Conservation (phyloP, 1,140 invertebrate species). For the Anagrus nilaparvatae region DNA sequence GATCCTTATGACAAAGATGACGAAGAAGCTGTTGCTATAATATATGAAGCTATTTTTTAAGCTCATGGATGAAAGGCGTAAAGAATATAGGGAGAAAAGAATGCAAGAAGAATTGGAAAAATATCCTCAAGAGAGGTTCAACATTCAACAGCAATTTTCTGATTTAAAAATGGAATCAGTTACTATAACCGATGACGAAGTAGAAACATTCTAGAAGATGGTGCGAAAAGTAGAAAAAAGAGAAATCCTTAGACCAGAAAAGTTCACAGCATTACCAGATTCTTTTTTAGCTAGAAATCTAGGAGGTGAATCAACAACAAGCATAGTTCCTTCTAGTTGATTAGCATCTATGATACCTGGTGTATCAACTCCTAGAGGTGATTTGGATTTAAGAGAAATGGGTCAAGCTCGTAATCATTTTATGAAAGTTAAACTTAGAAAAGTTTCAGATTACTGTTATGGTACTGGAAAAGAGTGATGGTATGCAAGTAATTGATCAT, state of each 20-base stretch:
- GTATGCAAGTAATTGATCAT: too few species aligned
- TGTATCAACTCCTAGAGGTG: slow-evolving; percentile 65
- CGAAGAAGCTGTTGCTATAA: slow-evolving; percentile 97
- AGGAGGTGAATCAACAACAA: slow-evolving; percentile 68
- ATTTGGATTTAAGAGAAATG: slow-evolving; percentile 97
- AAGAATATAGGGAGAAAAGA: slow-evolving; percentile 83
- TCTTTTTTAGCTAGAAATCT: slow-evolving; percentile 87
- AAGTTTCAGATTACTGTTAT: slow-evolving; percentile 97
- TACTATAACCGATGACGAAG: slow-evolving; percentile 82
- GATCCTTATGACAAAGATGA: slow-evolving; percentile 99
- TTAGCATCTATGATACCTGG: slow-evolving; percentile 77
- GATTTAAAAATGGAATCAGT: slow-evolving; percentile 91
- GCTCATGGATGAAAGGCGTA: slow-evolving; percentile 97
- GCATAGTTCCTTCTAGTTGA: slow-evolving; percentile 78
- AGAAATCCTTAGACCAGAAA: slow-evolving; percentile 89
- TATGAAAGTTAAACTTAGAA: slow-evolving; percentile 98
- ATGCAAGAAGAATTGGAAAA: slow-evolving; percentile 85
- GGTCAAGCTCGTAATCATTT: slow-evolving; percentile 98
- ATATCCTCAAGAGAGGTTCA: slow-evolving; percentile 96
- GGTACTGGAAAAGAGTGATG: too few species aligned
- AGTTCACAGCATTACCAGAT: slow-evolving; percentile 95
- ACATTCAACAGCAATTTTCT: slow-evolving; percentile 99
- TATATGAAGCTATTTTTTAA: slow-evolving; percentile 98
- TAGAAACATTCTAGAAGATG: slow-evolving; percentile 95
- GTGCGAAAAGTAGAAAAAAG: slow-evolving; percentile 95